Conservation (phyloP, 2,113 vertebrate species). For the Pelecanus crispus region DNA sequence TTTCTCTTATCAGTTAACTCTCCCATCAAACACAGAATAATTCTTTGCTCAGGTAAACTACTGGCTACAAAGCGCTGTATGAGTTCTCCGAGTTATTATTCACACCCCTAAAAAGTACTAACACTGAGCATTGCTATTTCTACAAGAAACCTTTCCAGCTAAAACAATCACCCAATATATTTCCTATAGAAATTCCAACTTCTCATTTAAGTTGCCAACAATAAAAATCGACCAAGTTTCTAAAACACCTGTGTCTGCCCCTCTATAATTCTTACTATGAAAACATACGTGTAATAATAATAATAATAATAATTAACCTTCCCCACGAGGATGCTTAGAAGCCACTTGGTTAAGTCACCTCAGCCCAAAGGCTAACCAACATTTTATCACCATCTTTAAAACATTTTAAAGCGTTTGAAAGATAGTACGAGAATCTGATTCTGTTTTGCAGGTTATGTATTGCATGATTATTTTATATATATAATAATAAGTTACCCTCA, state of each 20-base stretch:
- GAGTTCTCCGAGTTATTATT: background rate
- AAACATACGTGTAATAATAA: background rate
- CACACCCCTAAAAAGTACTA: background rate
- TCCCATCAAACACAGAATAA: background rate
- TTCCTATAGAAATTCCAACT: background rate
- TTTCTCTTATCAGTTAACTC: background rate
- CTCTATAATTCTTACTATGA: background rate
- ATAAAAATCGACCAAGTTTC: background rate
- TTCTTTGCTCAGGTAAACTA: background rate
- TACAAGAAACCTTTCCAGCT: background rate
- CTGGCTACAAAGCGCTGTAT: background rate
- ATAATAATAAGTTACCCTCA: background rate
- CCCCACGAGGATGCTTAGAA: background rate
- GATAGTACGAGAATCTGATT: background rate
- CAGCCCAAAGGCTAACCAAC: background rate
- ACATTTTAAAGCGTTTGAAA: background rate
- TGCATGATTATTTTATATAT: too few species aligned
- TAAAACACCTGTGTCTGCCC: background rate
- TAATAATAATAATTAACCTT: background rate
- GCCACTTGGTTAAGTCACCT: background rate
- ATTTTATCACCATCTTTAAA: background rate
- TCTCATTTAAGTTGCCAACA: background rate
- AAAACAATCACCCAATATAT: background rate
- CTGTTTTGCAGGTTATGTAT: accelerated
- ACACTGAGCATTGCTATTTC: background rate